A percentile compares a stretch with the other conserved stretches of the same genome.
Conservation (phyloP, 2,888 invertebrate genomes). For the Dione juno region DNA sequence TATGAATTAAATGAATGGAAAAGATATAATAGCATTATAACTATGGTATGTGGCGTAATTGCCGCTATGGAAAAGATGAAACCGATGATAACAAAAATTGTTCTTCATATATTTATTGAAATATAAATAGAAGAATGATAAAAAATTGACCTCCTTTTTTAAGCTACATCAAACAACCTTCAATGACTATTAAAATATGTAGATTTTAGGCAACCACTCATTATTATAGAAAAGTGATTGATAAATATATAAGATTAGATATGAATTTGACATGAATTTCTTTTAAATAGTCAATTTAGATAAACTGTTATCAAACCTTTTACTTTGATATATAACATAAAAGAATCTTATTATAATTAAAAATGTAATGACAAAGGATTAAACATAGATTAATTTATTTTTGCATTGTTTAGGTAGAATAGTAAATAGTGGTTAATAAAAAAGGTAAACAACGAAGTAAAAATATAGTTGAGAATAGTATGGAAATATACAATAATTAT, state of each 20-base stretch:
- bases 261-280: constrained; percentile 22
- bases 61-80: too few relatives aligned
- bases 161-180: not conserved
- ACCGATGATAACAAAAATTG: too few relatives aligned
- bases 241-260: constrained; percentile 19
- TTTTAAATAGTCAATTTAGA: constrained; percentile 25
- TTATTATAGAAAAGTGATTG: not conserved
- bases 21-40: too few relatives aligned
- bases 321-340: not conserved
- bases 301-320: not conserved
- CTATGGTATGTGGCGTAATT: too few relatives aligned
- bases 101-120: too few relatives aligned
- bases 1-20: too few relatives aligned
- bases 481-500: constrained; percentile 25
- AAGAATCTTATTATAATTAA: not conserved
- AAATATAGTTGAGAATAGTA: not conserved
- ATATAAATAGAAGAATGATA: too few relatives aligned
- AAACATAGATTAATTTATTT: not conserved
- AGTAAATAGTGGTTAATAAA: not conserved
- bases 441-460: not conserved
- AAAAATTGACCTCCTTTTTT: not conserved
- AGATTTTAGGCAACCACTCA: too few relatives aligned
- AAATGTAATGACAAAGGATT: not conserved
- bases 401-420: too few relatives aligned
- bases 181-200: not conserved